Evolutionary conservation across 2,888 invertebrate genomes (phyloP).

Genomic region (Lepetodrilus schrolli): DNA sequence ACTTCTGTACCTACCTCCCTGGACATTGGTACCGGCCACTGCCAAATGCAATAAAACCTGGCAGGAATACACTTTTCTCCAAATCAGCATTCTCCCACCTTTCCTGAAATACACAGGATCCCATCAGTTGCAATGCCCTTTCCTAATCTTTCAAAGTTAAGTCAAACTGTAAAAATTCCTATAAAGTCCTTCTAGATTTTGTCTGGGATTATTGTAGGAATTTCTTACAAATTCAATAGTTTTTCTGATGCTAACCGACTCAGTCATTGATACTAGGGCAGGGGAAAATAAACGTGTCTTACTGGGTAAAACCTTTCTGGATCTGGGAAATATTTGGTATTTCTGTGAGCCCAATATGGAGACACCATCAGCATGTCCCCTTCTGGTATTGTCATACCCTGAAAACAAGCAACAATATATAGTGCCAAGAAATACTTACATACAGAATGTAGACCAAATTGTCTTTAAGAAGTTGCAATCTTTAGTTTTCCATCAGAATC

Average conservation of each 20-base stretch:
- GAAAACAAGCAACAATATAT: slow-evolving; percentile 30
- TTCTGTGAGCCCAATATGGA: slow-evolving; percentile 69
- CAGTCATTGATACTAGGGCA: too few species aligned
- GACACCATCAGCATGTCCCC: slow-evolving; percentile 69
- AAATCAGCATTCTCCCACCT: slow-evolving; percentile 55
- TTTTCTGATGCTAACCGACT: too few species aligned
- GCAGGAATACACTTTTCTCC: slow-evolving; percentile 58
- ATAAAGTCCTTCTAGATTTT: not conserved
- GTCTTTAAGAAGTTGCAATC: too few species aligned
- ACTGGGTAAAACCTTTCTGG: slow-evolving; percentile 65
- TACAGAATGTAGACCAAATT: not conserved
- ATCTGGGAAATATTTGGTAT: slow-evolving; percentile 60
- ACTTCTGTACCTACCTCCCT: slow-evolving; percentile 63
- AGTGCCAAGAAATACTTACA: not conserved
- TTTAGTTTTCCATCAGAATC: too few species aligned
- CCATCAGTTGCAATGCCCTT: too few species aligned
- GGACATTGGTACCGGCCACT: slow-evolving; percentile 72
- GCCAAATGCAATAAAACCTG: slow-evolving; percentile 71
- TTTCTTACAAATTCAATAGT: not conserved
- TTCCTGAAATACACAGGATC: slow-evolving; percentile 45
- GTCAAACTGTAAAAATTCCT: too few species aligned
- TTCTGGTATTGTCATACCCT: slow-evolving; percentile 61
- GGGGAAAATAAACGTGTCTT: slow-evolving; percentile 37
- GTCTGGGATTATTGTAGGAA: not conserved
- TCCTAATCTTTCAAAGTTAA: too few species aligned